Evolutionary conservation across 2,888 invertebrate genomes (phyloP), one percentile per base, ranked within the genome.

Genomic region (Dione vanillae): DNA sequence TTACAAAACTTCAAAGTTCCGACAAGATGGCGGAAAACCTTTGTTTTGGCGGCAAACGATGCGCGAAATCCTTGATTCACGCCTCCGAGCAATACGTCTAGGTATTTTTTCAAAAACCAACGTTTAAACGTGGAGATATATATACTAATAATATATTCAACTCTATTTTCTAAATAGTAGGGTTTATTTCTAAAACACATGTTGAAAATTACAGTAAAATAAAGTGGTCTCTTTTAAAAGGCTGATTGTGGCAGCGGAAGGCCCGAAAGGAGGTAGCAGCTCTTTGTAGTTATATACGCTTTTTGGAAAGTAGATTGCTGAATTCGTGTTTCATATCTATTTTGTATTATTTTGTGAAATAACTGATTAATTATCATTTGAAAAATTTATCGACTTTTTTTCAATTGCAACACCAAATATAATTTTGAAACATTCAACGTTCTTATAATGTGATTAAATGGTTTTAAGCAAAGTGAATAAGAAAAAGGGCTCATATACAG

Each of bases 221-320:
- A 70, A 77, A 35, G 64, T 79, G 66, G 81, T 75, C 73, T 74
- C 75, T 65, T 77, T 80, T 82, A 85, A 83, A 84, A 83, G 81
- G 78, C 80, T 85, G 85, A 85, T 85, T 85, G 85, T 83, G 79
- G 80, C 69, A 72, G 79, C 80, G 81, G 83, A 83, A 83, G 75
- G 76, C 75, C 76, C 77, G 79, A 68, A 58, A 70, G 69, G 73
- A 69, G 69, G 61, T 71, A 67, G 59, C 65, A 74, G 73, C 73
- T 77, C 76, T 81, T 82, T 83, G 80, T 78, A 77, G 74, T 71
- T 68, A 75, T 67, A 75, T 67, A 59, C 61, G 41, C 16, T 20
- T 76, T 69, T 65, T 61, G 62, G 67, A 75, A 78, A 78, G 75
- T 72, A 70, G 75, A 76, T 79, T 79, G 76, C 75, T 76, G 77